Percentiles rank a stretch among this genome's conserved stretches.
phyloP scores from a whole-genome alignment of 2,797 vertebrate genomes.

The Tinamus major region DNA sequence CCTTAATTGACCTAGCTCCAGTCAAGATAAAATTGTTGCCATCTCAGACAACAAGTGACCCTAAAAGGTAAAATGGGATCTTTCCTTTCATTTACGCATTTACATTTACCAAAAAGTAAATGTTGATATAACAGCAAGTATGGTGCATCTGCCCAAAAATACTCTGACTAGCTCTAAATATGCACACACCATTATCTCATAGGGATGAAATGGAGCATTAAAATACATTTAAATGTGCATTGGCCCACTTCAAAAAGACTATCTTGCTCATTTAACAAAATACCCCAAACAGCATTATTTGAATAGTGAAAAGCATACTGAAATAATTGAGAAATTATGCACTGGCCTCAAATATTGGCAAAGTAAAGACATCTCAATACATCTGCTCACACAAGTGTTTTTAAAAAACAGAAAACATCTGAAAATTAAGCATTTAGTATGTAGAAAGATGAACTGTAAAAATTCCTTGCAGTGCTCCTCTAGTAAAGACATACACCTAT shows the following conservation, averaged over 20 bases:
- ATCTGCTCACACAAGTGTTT: constrained; percentile 44
- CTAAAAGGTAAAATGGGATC: background rate
- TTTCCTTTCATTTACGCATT: background rate
- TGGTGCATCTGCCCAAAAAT: background rate
- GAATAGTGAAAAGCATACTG: constrained; percentile 67
- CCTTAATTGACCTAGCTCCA: background rate
- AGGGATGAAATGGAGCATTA: constrained; percentile 23
- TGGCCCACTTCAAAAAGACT: constrained; percentile 48
- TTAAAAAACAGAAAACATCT: constrained; percentile 53
- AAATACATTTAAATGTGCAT: constrained; percentile 27
- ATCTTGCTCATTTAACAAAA: constrained; percentile 48
- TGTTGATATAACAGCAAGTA: background rate
- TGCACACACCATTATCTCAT: constrained; percentile 15
- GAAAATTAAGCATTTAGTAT: constrained; percentile 36
- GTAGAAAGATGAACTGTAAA: background rate
- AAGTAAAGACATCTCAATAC: constrained; percentile 57
- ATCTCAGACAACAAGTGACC: background rate
- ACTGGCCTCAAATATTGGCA: constrained; percentile 31
- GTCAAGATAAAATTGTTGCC: background rate
- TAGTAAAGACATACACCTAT: background rate
- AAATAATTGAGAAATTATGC: constrained; percentile 56
- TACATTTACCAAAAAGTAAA: background rate
- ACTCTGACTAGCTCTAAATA: background rate
- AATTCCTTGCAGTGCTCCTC: background rate
- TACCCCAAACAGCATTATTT: constrained; percentile 51